These are phyloP conservation scores for Brienomyrus longianalis DNA, from an alignment of 2,113 vertebrate species.

Conservation along the genomic window DNA sequence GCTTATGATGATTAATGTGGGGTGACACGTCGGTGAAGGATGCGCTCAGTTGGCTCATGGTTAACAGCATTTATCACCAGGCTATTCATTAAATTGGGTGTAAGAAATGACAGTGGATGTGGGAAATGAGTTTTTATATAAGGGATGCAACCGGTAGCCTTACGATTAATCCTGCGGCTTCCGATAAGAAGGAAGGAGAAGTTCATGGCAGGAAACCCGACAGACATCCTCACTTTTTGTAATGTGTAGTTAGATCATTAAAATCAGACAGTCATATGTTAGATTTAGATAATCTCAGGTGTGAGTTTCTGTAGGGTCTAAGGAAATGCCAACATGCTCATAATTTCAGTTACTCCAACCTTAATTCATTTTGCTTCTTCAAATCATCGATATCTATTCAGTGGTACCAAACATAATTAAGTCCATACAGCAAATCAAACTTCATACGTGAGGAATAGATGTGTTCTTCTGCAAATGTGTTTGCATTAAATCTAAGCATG, in stretches of 20 bases:
- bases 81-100: neutral
- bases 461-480: neutral
- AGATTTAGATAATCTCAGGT: neutral
- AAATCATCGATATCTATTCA: neutral
- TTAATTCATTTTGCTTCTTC: neutral
- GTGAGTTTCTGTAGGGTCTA: neutral
- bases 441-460: neutral
- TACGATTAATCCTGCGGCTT: neutral
- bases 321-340: neutral
- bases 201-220: neutral
- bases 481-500: neutral
- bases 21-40: neutral
- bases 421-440: neutral
- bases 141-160: neutral
- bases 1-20: slow-evolving; percentile 6
- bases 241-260: neutral
- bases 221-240: neutral
- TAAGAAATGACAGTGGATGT: neutral
- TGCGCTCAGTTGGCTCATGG: neutral
- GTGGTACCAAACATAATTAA: neutral
- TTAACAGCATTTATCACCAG: neutral
- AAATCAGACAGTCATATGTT: neutral
- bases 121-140: neutral
- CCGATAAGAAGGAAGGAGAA: neutral
- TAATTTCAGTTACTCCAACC: neutral